Base-by-base conservation (phyloP, 2,113 vertebrate genomes). In the Osmerus mordax region DNA sequence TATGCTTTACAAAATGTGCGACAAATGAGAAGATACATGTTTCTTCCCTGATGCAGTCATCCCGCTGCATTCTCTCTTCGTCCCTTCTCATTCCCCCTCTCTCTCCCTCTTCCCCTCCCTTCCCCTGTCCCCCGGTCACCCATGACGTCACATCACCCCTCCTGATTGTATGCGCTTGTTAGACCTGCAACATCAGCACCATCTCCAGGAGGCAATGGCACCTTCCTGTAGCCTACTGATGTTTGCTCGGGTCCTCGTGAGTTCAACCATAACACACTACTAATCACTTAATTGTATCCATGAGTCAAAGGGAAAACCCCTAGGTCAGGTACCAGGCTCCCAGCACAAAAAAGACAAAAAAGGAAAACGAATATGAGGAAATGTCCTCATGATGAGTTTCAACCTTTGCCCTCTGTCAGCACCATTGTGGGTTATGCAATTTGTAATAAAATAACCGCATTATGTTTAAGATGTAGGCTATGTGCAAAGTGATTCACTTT, bases 21-120 rank as follows among this genome's bases (percentile, higher is more conserved):
- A 73, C 83, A 65, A 71, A 85, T 83, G 72, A 81, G 52, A 68
- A 61, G 73, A 85, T 74, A 78, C 78, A 77, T 78, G 72, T 79
- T 82, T 69, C 72, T 84, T 70, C 87, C 84, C 88, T 88, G 79
- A 84, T 85, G 89, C 88, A 87, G 83, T 88, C 86, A 92, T 91
- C 81, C 83, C 85, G 82, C 79, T 63, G 76, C 63, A 81, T 84
- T 77, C 78, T 88, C 81, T 3, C 80, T 84, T 70, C 65, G 79
- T 87, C 83, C 84, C 82, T 71, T 78, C 75, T 87, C 82, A 71
- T 83, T 53, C 80, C 79, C 85, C 70, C 74, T 78, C 83, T 74
- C 70, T 81, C 77, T 78, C 75, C 74, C 72, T 16, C 36, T 67
- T 51, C 32, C n/a, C 55, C 69, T 29, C n/a, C 29, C 36, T 21